Conservation (phyloP, 2,888 invertebrate species). For the Mongoloraphidia duomilia region DNA sequence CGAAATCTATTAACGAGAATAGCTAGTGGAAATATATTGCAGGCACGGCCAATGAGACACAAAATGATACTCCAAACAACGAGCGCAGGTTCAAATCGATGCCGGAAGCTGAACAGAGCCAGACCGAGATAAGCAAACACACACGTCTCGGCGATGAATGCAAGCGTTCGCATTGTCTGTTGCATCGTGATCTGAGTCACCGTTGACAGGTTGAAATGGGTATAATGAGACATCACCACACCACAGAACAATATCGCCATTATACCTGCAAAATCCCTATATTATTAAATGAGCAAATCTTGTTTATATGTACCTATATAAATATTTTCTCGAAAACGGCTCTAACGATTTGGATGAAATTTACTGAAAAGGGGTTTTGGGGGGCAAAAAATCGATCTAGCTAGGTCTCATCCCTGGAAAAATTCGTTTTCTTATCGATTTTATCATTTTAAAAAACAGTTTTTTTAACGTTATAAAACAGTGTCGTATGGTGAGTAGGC, state of each 20-base stretch:
- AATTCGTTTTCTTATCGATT: too few relatives aligned
- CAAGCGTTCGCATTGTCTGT: slow-evolving; percentile 92
- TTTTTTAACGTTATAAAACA: too few relatives aligned
- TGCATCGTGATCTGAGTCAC: slow-evolving; percentile 99
- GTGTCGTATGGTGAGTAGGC: too few relatives aligned
- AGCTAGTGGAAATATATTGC: slow-evolving; percentile 93
- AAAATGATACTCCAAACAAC: slow-evolving; percentile 90
- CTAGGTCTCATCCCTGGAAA: too few relatives aligned
- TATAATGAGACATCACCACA: slow-evolving; percentile 99
- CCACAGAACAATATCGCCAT: slow-evolving; percentile 99
- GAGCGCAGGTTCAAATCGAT: slow-evolving; percentile 80
- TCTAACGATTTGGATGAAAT: too few relatives aligned
- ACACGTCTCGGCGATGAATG: slow-evolving; percentile 96
- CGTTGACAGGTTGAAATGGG: slow-evolving; percentile 94
- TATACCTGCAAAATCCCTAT: slow-evolving; percentile 48
- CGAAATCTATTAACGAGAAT: slow-evolving; percentile 88
- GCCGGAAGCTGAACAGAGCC: slow-evolving; percentile 87
- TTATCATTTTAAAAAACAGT: too few relatives aligned
- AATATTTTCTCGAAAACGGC: too few relatives aligned
- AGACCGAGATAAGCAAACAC: slow-evolving; percentile 96
- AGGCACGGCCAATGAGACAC: slow-evolving; percentile 84
- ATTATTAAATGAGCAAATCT: slow-evolving; percentile 1
- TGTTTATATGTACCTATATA: not conserved
- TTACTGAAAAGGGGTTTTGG: too few relatives aligned
- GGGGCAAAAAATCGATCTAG: too few relatives aligned